Base-by-base conservation (phyloP, 2,888 invertebrate genomes). In the Scrobipalpa costella region DNA sequence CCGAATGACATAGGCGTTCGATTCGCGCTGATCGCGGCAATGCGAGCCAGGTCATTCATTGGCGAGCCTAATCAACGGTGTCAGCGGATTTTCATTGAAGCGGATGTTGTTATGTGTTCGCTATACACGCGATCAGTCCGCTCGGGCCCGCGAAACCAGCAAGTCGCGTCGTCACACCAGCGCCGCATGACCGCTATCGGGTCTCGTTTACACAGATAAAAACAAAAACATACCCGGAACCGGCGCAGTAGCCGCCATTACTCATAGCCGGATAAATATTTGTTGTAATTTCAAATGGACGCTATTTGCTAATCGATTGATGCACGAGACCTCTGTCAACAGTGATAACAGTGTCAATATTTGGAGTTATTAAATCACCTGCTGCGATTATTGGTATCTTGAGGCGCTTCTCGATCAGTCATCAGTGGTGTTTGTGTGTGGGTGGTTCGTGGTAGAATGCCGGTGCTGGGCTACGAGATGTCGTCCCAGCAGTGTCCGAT, bases 391-490 rank as follows among this genome's bases (percentile, higher is more conserved):
- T 73, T 72, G 68, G 68, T 66, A 67, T 68, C 63, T 5, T 27
- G 27, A 27, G 61, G 68, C 65, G 66, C 66, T 34, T 11, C 8
- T 17, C 68, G 72, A 67, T 72, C 77, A 78, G 80, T 80, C 70
- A 71, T 73, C 73, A 75, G 75, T 49, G 59, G 21, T 19, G 27
- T 77, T 80, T 72, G 74, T 70, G 69, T 69, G 83, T 76, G 76
- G 72, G 67, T 64, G 55, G 59, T 61, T 70, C 73, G 73, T 71
- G 75, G 66, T 71, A 90, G 85, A 73, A 91, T 91, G 90, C 90
- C 89, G 73, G 88, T 84, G 77, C 80, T 87, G 63, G 86, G 88
- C 19, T 83, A 76, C 84, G 85, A 85, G 64, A 82, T 78, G 77
- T 71, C 82, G 69, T 79, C 87, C 58, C 87, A 88, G 76, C 88